Conservation (phyloP, 2,113 vertebrate genomes). For the Zeus faber region DNA sequence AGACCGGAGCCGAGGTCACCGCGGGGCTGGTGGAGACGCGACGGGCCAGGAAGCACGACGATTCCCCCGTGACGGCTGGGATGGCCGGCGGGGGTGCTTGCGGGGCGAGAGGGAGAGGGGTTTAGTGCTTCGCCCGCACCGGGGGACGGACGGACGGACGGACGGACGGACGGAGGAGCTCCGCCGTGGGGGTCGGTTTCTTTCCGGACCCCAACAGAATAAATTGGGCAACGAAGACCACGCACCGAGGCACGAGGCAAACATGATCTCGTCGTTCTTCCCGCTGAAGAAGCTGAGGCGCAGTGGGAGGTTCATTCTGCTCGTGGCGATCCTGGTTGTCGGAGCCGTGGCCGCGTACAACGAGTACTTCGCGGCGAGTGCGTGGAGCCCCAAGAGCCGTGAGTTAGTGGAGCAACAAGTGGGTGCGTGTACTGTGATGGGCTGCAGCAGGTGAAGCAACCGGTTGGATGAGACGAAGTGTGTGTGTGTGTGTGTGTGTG, state of each 20-base stretch:
- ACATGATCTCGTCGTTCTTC: conserved; percentile 54
- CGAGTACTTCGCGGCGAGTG: conserved; percentile 42
- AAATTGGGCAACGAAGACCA: conserved; percentile 30
- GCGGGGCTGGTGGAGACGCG: no score
- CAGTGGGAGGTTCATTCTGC: conserved; percentile 47
- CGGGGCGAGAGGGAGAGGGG: conserved; percentile 3
- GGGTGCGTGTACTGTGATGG: conserved; percentile 4
- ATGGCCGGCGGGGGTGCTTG: no score
- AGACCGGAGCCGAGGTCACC: background rate
- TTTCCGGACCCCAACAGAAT: background rate
- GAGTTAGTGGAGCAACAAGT: background rate
- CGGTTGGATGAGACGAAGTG: no score
- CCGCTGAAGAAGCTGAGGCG: conserved; percentile 67
- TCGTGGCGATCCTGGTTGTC: conserved; percentile 48
- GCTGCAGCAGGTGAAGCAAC: conserved; percentile 36
- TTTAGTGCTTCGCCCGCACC: background rate
- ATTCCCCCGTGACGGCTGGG: no score
- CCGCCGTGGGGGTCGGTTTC: no score
- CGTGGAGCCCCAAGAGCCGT: conserved; percentile 25
- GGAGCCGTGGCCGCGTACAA: conserved; percentile 58
- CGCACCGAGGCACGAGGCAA: conserved; percentile 7
- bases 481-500: no score
- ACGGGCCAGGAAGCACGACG: no score
- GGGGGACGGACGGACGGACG: no score
- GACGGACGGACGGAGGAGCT: no score